These are phyloP conservation scores for Plumapathes pennacea DNA, from an alignment of 92 coral and sea anemone genomes.

Conservation along the genomic window DNA sequence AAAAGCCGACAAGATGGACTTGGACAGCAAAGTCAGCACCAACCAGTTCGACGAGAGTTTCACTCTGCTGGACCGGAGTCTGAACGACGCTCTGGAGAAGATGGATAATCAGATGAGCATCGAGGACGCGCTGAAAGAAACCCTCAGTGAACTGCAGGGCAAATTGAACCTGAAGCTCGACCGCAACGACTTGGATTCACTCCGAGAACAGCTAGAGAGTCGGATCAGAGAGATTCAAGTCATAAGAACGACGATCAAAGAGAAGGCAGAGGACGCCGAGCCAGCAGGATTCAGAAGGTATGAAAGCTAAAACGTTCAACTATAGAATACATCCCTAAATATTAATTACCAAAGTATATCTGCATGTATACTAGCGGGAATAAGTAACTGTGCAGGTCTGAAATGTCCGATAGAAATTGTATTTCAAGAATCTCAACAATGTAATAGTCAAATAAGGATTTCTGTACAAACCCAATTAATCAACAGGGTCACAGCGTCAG, in stretches of 20 bases:
- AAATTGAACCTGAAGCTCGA: slow-evolving; percentile 77
- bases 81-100: slow-evolving; percentile 92
- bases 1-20: slow-evolving; percentile 90
- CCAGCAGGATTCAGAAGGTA: slow-evolving; percentile 98
- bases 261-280: slow-evolving; percentile 81
- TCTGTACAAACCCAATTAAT: too few relatives aligned
- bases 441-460: too few relatives aligned
- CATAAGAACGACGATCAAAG: slow-evolving; percentile 59
- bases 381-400: too few relatives aligned
- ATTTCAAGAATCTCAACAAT: too few relatives aligned
- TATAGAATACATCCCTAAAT: too few relatives aligned
- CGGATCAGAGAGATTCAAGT: slow-evolving; percentile 88
- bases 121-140: slow-evolving; percentile 85
- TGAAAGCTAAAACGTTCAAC: too few relatives aligned
- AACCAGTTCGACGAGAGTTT: slow-evolving; percentile 90
- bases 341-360: too few relatives aligned
- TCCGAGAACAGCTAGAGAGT: slow-evolving; percentile 75
- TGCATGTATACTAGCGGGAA: too few relatives aligned
- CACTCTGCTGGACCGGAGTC: slow-evolving; percentile 86
- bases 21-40: slow-evolving; percentile 84
- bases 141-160: slow-evolving; percentile 75
- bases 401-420: too few relatives aligned
- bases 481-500: too few relatives aligned
- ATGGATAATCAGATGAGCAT: slow-evolving; percentile 90
- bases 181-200: slow-evolving; percentile 72